These are phyloP conservation scores for Terebella lapidaria DNA, from an alignment of 2,888 invertebrate genomes.

Conservation along the genomic window DNA sequence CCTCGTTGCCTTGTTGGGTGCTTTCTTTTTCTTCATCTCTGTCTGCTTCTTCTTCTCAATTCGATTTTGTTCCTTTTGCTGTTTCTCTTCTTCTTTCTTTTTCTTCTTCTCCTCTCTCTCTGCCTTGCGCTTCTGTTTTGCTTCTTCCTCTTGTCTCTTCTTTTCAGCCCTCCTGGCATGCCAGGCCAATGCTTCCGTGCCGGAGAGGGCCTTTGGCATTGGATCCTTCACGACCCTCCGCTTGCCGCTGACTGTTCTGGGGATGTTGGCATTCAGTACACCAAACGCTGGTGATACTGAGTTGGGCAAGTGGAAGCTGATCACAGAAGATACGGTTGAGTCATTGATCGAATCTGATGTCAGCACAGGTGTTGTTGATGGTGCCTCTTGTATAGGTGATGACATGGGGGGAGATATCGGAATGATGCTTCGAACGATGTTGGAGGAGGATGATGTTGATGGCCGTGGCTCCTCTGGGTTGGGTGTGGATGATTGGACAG, in stretches of 20 bases:
- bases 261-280: background rate
- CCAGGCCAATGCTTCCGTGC: background rate
- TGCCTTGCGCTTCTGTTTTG: background rate
- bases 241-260: background rate
- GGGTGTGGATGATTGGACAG: background rate
- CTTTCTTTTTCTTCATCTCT: background rate
- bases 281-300: background rate
- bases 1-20: background rate
- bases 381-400: no score
- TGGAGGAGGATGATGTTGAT: background rate
- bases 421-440: background rate
- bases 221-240: background rate
- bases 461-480: background rate
- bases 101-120: no score
- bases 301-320: no score
- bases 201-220: slow-evolving; percentile 1
- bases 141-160: background rate
- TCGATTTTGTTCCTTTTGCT: background rate
- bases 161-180: background rate
- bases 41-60: background rate
- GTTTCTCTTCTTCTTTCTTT: background rate
- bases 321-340: no score
- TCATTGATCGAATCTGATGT: no score
- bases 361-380: no score
- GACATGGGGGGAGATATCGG: background rate